Evolutionary conservation across 2,113 vertebrate genomes (phyloP).

Genomic region (Murina feae): DNA sequence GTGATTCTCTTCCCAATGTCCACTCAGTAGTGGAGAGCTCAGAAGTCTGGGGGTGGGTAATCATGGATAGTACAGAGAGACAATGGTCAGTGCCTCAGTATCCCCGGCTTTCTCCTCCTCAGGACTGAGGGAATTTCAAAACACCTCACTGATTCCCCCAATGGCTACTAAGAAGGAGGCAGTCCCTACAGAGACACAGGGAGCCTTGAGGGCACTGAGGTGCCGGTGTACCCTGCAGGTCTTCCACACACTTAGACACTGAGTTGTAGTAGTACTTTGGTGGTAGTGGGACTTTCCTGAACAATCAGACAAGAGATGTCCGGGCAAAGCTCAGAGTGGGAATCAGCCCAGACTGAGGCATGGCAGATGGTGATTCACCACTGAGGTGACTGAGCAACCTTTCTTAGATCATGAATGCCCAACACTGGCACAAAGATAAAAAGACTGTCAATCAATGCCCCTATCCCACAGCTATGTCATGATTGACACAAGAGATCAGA

Average conservation of each 20-base stretch:
- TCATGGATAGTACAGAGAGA: not conserved
- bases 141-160: not conserved
- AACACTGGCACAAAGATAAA: not conserved
- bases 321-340: not conserved
- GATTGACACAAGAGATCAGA: not conserved
- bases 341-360: not conserved
- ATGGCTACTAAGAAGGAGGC: not conserved
- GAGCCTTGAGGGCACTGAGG: not conserved
- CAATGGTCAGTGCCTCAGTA: not conserved
- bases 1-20: not conserved
- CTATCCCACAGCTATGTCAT: not conserved
- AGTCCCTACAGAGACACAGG: not conserved
- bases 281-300: not conserved
- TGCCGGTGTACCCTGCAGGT: rapidly evolving
- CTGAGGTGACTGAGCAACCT: not conserved
- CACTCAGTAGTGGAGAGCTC: not conserved
- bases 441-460: not conserved
- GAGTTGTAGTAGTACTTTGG: not conserved
- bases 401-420: not conserved
- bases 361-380: not conserved
- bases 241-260: not conserved
- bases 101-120: not conserved
- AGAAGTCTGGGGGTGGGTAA: not conserved
- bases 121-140: not conserved
- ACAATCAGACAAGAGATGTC: not conserved